Evolutionary conservation across 2,113 vertebrate species (phyloP).

Genomic region (Amblyornis subalaris): DNA sequence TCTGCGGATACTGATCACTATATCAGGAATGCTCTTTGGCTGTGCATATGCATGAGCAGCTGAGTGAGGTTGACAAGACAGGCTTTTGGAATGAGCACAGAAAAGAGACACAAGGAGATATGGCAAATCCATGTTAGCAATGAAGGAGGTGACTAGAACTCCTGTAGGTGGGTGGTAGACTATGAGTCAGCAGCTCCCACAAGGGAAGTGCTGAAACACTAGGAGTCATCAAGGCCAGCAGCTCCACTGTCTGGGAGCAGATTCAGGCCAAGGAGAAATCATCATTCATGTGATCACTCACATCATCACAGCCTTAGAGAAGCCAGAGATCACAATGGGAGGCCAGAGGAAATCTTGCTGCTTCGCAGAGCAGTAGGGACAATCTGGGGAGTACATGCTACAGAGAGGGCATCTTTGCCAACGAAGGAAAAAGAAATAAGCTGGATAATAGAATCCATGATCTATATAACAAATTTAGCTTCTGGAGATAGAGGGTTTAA

Average conservation of each 20-base stretch:
- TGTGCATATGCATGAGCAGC: accelerated
- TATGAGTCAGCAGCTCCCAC: accelerated
- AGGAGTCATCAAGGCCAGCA: background rate
- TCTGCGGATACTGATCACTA: background rate
- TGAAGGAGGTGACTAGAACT: background rate
- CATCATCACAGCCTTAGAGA: background rate
- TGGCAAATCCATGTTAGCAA: background rate
- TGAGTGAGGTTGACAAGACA: background rate
- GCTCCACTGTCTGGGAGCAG: background rate
- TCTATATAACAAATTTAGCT: background rate
- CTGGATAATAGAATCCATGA: background rate
- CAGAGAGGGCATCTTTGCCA: background rate
- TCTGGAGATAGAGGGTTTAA: background rate
- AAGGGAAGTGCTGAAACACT: background rate
- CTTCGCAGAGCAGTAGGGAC: background rate
- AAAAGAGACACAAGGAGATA: background rate
- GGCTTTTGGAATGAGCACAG: background rate
- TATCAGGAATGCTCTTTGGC: background rate
- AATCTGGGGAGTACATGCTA: background rate
- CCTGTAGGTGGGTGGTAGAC: background rate
- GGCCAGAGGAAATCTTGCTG: background rate
- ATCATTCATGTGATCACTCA: accelerated
- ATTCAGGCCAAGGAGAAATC: background rate
- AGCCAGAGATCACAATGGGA: background rate
- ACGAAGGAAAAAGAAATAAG: background rate